These are phyloP conservation scores for Rhysida immarginata DNA, from an alignment of 1,140 invertebrate genomes.

Conservation along the genomic window DNA sequence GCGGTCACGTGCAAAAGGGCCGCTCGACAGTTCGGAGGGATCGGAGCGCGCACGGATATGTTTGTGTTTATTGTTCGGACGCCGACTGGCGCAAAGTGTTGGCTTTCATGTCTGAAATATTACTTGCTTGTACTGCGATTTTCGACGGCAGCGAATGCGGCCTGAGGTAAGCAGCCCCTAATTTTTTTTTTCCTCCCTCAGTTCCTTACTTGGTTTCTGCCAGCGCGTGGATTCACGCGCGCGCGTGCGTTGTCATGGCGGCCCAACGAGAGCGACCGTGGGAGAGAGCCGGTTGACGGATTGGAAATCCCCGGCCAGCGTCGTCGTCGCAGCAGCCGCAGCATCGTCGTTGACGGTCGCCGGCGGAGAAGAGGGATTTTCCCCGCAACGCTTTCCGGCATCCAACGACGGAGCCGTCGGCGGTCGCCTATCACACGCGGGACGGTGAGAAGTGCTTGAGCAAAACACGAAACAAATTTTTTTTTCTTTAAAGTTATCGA, in stretches of 20 bases:
- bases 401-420: no score
- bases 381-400: no score
- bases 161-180: not conserved
- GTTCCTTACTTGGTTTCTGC: no score
- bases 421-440: no score
- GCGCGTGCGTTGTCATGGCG: not conserved
- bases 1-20: not conserved
- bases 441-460: no score
- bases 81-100: not conserved
- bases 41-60: not conserved
- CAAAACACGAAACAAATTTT: no score
- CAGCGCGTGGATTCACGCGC: no score
- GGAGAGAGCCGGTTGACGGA: not conserved
- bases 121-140: constrained; percentile 1
- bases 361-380: no score
- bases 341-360: not conserved
- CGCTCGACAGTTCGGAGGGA: not conserved
- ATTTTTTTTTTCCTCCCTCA: not conserved
- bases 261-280: not conserved
- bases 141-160: not conserved
- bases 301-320: not conserved
- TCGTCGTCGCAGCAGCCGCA: not conserved
- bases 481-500: no score
- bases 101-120: constrained; percentile 4
- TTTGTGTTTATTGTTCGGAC: not conserved